These are phyloP conservation scores for Mimas tiliae DNA, from an alignment of 2,888 invertebrate genomes.

Conservation along the genomic window DNA sequence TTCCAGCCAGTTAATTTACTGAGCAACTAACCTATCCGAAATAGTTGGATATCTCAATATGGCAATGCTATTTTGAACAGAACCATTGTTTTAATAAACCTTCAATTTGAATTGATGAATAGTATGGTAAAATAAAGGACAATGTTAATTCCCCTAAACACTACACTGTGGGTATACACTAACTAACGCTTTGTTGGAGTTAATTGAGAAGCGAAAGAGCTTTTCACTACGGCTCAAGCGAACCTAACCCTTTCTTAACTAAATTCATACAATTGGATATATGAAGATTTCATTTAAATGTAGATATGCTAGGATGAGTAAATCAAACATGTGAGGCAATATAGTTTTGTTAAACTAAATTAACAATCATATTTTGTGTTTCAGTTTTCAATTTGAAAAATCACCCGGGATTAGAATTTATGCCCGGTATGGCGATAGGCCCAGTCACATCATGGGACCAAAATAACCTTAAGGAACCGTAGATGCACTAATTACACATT, in stretches of 20 bases:
- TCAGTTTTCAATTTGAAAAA: no score
- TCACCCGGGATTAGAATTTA: no score
- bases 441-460: no score
- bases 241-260: conserved; percentile 15
- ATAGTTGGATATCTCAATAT: background rate
- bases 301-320: no score
- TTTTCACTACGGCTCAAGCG: background rate
- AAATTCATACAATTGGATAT: conserved; percentile 14
- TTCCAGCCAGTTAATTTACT: background rate
- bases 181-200: conserved; percentile 17
- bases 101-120: conserved; percentile 9
- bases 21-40: background rate
- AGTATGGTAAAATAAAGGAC: background rate
- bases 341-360: background rate
- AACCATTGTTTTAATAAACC: conserved; percentile 1
- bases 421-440: no score
- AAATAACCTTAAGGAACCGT: no score
- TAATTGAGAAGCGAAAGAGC: conserved; percentile 19
- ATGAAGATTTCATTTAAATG: conserved; percentile 6
- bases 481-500: no score
- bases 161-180: conserved; percentile 1
- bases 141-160: conserved; percentile 1
- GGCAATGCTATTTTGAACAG: background rate
- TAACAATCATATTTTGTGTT: no score
- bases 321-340: background rate